A percentile compares a stretch with the other conserved stretches of the same genome.
Evolutionary conservation across 2,113 vertebrate genomes (phyloP).

Genomic region (Platichthys flesus): DNA sequence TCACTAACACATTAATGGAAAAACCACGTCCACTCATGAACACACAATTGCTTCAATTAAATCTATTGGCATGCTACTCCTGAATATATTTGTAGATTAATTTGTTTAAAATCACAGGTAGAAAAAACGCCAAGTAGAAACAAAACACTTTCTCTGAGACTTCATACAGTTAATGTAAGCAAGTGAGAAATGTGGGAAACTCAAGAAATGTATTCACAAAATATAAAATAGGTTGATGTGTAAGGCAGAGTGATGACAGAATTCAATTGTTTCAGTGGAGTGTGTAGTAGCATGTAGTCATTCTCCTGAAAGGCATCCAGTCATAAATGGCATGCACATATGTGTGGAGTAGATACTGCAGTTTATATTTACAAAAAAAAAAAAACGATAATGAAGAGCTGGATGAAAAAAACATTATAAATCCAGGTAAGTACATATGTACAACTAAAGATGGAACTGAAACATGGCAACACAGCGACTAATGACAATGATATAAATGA

Average conservation of each 20-base stretch:
- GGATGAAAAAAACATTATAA: neutral
- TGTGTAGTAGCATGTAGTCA: constrained; percentile 46
- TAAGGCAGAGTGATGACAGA: constrained; percentile 1
- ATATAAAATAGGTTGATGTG: neutral
- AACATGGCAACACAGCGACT: constrained; percentile 10
- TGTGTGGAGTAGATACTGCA: neutral
- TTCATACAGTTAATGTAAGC: constrained; percentile 27
- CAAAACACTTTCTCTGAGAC: constrained; percentile 27
- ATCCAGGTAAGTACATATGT: constrained; percentile 4
- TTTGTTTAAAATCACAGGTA: neutral
- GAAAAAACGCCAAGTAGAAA: constrained; percentile 12
- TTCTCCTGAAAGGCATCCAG: constrained; percentile 30
- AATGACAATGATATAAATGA: constrained; percentile 20
- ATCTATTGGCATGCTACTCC: constrained; percentile 30
- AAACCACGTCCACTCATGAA: constrained; percentile 11
- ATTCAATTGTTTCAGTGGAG: neutral
- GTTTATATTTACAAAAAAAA: neutral
- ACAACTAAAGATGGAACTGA: constrained; percentile 3
- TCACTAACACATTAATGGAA: neutral
- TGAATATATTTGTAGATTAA: neutral
- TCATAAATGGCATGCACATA: constrained; percentile 51
- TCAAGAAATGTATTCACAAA: constrained; percentile 16
- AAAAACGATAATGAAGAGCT: neutral
- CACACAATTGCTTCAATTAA: constrained; percentile 77
- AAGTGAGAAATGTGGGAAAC: constrained; percentile 33